Conservation (phyloP, 23 tunicate genomes). For the Trididemnum miniatum region DNA sequence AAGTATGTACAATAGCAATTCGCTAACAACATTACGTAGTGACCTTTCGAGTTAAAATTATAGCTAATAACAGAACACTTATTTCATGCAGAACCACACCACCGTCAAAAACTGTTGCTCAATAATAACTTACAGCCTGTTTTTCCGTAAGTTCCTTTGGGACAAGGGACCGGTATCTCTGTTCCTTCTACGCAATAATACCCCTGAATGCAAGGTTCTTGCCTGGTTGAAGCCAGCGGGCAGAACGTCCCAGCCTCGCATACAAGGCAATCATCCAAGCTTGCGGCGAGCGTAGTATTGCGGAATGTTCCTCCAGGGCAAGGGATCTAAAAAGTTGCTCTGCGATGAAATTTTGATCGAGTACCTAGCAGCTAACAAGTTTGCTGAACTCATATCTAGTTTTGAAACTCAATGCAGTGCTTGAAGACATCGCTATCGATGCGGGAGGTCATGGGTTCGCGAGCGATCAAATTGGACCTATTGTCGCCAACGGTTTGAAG, state of each 20-base stretch:
- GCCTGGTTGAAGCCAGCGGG: conserved; percentile 50
- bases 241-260: conserved; percentile 84
- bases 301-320: conserved; percentile 93
- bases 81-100: too few relatives aligned
- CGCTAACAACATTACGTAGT: too few relatives aligned
- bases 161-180: conserved; percentile 79
- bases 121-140: not conserved
- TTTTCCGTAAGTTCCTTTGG: conserved; percentile 92
- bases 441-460: too few relatives aligned
- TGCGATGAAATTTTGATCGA: too few relatives aligned
- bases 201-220: conserved; percentile 65
- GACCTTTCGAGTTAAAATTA: too few relatives aligned
- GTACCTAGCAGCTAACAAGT: not conserved
- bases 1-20: too few relatives aligned
- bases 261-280: conserved; percentile 49
- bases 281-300: conserved; percentile 16
- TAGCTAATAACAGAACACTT: too few relatives aligned
- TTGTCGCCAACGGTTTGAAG: too few relatives aligned
- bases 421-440: too few relatives aligned
- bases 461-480: too few relatives aligned
- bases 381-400: not conserved
- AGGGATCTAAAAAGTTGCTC: conserved; percentile 67
- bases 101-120: too few relatives aligned
- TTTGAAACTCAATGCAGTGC: too few relatives aligned
- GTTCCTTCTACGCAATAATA: conserved; percentile 57